phyloP scores from a whole-genome alignment of 2,888 invertebrate species.

The Agriotes lineatus region DNA sequence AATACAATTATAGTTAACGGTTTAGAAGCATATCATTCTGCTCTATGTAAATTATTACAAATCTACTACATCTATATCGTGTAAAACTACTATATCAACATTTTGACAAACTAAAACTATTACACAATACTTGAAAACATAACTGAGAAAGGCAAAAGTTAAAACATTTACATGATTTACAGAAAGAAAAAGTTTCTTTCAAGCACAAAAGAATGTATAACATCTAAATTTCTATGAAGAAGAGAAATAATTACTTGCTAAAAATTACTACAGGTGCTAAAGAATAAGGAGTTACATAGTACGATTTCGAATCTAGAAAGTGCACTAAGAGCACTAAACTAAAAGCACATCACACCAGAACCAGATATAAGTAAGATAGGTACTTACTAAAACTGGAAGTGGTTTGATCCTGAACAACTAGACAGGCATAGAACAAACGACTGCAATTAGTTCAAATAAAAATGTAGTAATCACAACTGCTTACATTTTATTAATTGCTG shows the following conservation, averaged over 20 bases:
- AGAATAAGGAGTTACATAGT: background rate
- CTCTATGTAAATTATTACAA: no score
- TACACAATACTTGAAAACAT: no score
- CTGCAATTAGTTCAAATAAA: conserved; percentile 35
- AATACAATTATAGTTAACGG: no score
- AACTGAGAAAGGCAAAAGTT: no score
- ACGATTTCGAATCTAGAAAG: conserved; percentile 4
- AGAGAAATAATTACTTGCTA: background rate
- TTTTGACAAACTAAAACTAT: no score
- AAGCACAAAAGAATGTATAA: background rate
- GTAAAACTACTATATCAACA: no score
- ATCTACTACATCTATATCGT: no score
- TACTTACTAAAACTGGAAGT: conserved; percentile 98
- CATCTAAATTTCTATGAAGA: background rate
- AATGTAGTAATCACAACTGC: conserved; percentile 15
- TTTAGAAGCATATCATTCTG: no score
- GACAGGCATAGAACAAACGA: conserved; percentile 70
- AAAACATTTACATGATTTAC: no score
- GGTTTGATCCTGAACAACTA: conserved; percentile 99
- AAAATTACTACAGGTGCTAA: background rate
- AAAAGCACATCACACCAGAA: conserved; percentile 65
- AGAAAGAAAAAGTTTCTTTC: no score
- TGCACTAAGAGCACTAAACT: conserved; percentile 39
- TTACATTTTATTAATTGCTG: conserved; percentile 27
- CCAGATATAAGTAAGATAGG: conserved; percentile 60